Evolutionary conservation across 2,797 vertebrate species (phyloP).

Genomic region (Anolis apletophallus): DNA sequence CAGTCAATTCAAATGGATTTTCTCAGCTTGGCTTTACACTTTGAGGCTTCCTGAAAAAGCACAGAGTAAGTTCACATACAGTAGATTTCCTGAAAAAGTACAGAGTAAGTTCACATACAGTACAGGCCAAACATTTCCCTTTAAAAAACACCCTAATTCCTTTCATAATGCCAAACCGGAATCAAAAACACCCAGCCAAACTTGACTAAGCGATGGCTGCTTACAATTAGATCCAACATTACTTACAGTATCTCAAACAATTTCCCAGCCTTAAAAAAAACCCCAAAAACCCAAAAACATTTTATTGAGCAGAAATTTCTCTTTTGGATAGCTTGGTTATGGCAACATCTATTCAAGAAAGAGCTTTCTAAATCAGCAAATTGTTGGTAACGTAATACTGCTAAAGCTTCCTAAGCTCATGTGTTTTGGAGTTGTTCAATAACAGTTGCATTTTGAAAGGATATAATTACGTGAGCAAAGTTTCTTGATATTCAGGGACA

Average conservation of each 20-base stretch:
- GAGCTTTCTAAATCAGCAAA: no score
- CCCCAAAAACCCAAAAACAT: conserved; percentile 29
- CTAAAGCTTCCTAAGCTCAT: no score
- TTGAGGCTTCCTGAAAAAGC: conserved; percentile 65
- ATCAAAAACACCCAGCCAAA: conserved; percentile 77
- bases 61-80: conserved; percentile 64
- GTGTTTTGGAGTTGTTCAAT: no score
- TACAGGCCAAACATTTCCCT: conserved; percentile 64
- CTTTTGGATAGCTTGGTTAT: no score
- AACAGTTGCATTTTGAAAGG: no score
- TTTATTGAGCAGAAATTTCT: neutral
- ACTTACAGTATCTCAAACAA: conserved; percentile 74
- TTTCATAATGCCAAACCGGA: conserved; percentile 68
- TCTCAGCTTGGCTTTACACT: conserved; percentile 57
- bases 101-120: conserved; percentile 62
- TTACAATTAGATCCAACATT: conserved; percentile 78
- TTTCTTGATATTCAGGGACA: no score
- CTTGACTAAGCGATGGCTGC: conserved; percentile 76
- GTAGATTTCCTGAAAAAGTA: conserved; percentile 65
- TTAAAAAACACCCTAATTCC: conserved; percentile 63
- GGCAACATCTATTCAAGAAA: no score
- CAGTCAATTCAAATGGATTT: conserved; percentile 61
- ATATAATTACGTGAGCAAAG: no score
- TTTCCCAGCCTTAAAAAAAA: conserved; percentile 72
- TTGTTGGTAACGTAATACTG: no score